These are phyloP conservation scores for Parnassius mnemosyne DNA, from an alignment of 2,888 invertebrate species.

Conservation along the genomic window DNA sequence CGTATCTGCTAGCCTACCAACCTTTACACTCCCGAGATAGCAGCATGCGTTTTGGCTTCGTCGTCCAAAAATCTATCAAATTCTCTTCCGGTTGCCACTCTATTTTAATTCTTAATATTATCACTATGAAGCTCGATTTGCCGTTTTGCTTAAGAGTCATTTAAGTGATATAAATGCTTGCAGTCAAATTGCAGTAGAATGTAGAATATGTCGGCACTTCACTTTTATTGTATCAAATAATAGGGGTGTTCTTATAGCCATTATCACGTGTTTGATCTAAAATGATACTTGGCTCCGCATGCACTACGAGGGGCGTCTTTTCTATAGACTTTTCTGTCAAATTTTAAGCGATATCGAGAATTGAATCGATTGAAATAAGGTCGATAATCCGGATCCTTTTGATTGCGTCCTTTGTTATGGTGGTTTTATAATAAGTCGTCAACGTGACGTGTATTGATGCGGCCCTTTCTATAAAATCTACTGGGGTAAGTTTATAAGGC, in stretches of 20 bases:
- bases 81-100: slow-evolving; percentile 30
- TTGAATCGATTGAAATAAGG: slow-evolving; percentile 44
- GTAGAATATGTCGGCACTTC: slow-evolving; percentile 80
- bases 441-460: slow-evolving; percentile 32
- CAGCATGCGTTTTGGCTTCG: slow-evolving; percentile 44
- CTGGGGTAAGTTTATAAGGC: slow-evolving; percentile 18
- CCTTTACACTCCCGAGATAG: slow-evolving; percentile 63
- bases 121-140: slow-evolving; percentile 34
- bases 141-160: slow-evolving; percentile 30
- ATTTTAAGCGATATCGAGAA: slow-evolving; percentile 45
- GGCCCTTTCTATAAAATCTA: slow-evolving; percentile 28
- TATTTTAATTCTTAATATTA: slow-evolving; percentile 36
- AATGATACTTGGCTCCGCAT: slow-evolving; percentile 72
- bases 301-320: slow-evolving; percentile 51
- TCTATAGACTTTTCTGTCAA: slow-evolving; percentile 46
- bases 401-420: slow-evolving; percentile 38
- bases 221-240: slow-evolving; percentile 81
- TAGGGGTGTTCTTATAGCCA: slow-evolving; percentile 79
- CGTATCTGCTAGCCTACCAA: slow-evolving; percentile 73
- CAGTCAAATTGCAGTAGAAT: slow-evolving; percentile 69
- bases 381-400: slow-evolving; percentile 39
- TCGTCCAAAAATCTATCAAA: slow-evolving; percentile 58
- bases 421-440: slow-evolving; percentile 39
- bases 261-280: slow-evolving; percentile 81
- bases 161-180: slow-evolving; percentile 49